Conservation (phyloP, 2,888 invertebrate genomes). For the Palloptera scutellata region DNA sequence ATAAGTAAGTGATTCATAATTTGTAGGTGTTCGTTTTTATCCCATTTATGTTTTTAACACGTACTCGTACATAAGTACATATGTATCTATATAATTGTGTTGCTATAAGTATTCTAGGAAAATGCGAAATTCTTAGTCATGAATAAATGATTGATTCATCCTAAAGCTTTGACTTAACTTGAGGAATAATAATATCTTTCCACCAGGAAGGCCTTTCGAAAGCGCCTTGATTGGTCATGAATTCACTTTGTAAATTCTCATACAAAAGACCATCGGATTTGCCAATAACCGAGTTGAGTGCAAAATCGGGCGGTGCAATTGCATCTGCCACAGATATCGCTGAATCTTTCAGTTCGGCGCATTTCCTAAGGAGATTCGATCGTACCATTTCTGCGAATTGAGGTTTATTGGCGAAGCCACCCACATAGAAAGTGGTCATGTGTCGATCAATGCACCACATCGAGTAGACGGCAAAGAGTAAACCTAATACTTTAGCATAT, state of each 20-base stretch:
- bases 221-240: conserved; percentile 74
- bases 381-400: conserved; percentile 71
- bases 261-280: conserved; percentile 77
- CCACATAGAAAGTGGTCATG: conserved; percentile 75
- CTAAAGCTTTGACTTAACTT: conserved; percentile 58
- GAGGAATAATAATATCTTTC: conserved; percentile 67
- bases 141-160: conserved; percentile 9
- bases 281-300: conserved; percentile 86
- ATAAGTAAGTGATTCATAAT: background rate
- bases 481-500: conserved; percentile 64
- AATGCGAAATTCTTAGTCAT: conserved; percentile 15
- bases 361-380: conserved; percentile 73
- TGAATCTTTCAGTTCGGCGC: conserved; percentile 76
- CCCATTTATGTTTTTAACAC: background rate
- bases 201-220: conserved; percentile 80
- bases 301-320: conserved; percentile 88
- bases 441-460: conserved; percentile 74
- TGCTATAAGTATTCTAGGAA: conserved; percentile 11
- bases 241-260: conserved; percentile 76
- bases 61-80: background rate
- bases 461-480: conserved; percentile 68
- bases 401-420: conserved; percentile 66
- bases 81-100: background rate
- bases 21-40: too few species aligned
- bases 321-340: conserved; percentile 83